phyloP scores from a whole-genome alignment of 2,888 invertebrate species.

The Lapara coniferarum region DNA sequence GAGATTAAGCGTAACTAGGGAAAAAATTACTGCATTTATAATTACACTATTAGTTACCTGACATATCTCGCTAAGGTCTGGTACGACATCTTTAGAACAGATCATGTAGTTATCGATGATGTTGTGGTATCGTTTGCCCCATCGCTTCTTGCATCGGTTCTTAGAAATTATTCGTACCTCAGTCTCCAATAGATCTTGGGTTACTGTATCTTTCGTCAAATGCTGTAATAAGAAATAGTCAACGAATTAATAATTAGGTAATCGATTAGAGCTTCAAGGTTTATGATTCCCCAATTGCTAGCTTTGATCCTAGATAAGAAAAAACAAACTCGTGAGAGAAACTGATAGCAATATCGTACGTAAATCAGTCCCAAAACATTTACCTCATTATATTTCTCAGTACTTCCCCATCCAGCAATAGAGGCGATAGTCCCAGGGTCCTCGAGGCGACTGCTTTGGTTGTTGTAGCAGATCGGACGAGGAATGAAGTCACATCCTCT shows the following conservation, averaged over 20 bases:
- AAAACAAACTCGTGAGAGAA: too few relatives aligned
- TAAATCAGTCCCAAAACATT: constrained; percentile 30
- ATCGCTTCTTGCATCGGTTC: constrained; percentile 52
- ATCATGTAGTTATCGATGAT: constrained; percentile 70
- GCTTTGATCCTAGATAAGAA: too few relatives aligned
- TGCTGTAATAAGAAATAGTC: not conserved
- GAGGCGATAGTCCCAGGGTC: constrained; percentile 44
- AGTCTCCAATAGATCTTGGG: constrained; percentile 49
- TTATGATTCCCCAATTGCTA: too few relatives aligned
- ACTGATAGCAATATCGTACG: too few relatives aligned
- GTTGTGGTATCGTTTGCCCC: constrained; percentile 60
- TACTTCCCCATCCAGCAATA: constrained; percentile 63
- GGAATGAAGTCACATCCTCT: constrained; percentile 61
- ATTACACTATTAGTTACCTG: constrained; percentile 38
- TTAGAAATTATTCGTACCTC: constrained; percentile 50
- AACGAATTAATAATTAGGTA: not conserved
- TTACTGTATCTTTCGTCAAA: constrained; percentile 17
- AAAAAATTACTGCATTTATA: not conserved
- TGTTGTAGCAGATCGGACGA: constrained; percentile 57
- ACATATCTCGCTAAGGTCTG: constrained; percentile 57
- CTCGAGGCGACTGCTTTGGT: constrained; percentile 48
- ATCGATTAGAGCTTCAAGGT: too few relatives aligned
- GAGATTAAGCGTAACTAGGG: too few relatives aligned
- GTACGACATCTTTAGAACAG: constrained; percentile 54
- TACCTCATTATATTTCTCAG: constrained; percentile 54